phyloP scores from a whole-genome alignment of 2,113 vertebrate species.

The Chauna torquata region DNA sequence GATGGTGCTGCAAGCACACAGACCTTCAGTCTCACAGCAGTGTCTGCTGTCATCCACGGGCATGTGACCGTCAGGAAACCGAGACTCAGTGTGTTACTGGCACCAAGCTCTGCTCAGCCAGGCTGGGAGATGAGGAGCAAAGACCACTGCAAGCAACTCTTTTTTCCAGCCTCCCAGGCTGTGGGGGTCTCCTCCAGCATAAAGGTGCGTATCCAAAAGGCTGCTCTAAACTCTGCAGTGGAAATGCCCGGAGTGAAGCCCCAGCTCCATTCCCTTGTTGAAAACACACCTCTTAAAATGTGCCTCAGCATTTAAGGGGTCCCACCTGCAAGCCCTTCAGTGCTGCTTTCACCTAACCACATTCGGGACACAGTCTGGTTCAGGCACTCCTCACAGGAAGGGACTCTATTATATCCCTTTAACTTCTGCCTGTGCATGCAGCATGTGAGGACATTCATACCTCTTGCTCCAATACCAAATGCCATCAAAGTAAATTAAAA shows the following conservation, averaged over 20 bases:
- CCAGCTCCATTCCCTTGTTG: neutral
- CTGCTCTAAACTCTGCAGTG: neutral
- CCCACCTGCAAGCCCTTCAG: neutral
- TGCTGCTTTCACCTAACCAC: neutral
- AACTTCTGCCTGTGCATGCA: neutral
- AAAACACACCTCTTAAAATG: neutral
- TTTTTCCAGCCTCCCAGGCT: neutral
- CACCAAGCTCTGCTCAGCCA: neutral
- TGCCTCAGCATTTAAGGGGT: neutral
- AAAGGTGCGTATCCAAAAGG: neutral
- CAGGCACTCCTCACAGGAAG: neutral
- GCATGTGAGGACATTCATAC: neutral
- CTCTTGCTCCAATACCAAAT: neutral
- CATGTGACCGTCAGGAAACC: neutral
- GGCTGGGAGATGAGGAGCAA: rapidly evolving
- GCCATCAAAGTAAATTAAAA: slow-evolving; percentile 30
- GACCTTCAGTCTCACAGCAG: neutral
- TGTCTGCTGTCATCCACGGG: neutral
- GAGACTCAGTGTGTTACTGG: neutral
- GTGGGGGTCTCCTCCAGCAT: neutral
- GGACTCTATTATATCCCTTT: neutral
- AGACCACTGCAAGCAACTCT: neutral
- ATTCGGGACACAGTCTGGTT: neutral
- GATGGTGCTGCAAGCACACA: neutral
- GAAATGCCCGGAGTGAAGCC: neutral